A percentile compares a stretch with the other conserved stretches of the same genome.
Conservation (phyloP, 2,888 invertebrate genomes). For the Entomobrya proxima region DNA sequence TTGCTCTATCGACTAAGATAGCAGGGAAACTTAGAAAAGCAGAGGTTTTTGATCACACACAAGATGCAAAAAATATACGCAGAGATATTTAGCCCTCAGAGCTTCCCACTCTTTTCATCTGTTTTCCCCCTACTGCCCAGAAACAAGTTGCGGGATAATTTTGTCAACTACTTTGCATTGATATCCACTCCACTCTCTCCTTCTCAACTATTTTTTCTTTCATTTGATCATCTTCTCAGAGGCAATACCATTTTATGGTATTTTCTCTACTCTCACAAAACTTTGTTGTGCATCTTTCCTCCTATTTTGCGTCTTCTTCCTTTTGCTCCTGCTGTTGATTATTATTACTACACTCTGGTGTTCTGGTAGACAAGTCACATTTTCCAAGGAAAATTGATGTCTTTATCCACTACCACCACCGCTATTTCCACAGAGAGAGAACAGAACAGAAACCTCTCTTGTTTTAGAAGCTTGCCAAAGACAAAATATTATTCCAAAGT, state of each 20-base stretch:
- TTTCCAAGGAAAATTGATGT: slow-evolving; percentile 14
- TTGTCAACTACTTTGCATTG: not conserved
- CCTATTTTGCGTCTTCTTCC: too few relatives aligned
- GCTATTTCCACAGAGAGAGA: not conserved
- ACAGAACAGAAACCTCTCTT: too few relatives aligned
- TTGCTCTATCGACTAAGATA: too few relatives aligned
- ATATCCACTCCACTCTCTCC: not conserved
- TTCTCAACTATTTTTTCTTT: not conserved
- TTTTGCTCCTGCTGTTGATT: too few relatives aligned
- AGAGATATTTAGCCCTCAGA: too few relatives aligned
- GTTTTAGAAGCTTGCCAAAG: too few relatives aligned
- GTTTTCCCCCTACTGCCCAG: not conserved
- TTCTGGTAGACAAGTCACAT: not conserved
- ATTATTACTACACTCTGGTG: too few relatives aligned
- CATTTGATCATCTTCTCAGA: not conserved
- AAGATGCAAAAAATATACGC: too few relatives aligned
- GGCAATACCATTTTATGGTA: not conserved
- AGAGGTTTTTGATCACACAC: too few relatives aligned
- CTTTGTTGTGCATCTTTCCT: too few relatives aligned
- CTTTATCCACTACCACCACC: not conserved
- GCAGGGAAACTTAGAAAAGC: too few relatives aligned
- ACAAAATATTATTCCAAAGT: not conserved
- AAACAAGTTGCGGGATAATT: not conserved
- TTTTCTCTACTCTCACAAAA: too few relatives aligned
- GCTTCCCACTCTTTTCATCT: slow-evolving; percentile 66